Percentiles rank a stretch among this genome's conserved stretches.
These are phyloP conservation scores for Piprites chloris DNA, from an alignment of 2,113 vertebrate species.

Conservation along the genomic window DNA sequence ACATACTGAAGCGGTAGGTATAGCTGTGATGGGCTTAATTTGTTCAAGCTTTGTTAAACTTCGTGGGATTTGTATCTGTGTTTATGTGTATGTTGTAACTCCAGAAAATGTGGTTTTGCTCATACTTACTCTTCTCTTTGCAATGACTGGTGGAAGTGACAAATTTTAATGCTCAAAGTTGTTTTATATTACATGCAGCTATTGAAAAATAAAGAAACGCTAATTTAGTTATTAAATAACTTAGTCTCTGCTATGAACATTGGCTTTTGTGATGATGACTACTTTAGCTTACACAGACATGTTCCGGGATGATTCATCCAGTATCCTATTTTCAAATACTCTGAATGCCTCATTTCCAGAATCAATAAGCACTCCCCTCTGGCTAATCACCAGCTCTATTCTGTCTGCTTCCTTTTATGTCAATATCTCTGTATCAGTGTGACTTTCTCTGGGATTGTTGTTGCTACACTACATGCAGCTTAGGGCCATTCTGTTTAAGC, in stretches of 20 bases:
- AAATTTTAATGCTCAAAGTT: background rate
- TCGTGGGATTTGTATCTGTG: rapidly evolving
- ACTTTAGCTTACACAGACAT: background rate
- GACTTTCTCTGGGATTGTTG: background rate
- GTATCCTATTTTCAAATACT: background rate
- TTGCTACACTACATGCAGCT: background rate
- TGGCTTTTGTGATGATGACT: background rate
- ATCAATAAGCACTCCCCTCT: background rate
- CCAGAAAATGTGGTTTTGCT: background rate
- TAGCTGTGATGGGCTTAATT: background rate
- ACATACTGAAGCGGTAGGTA: constrained; percentile 96
- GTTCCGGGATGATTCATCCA: background rate
- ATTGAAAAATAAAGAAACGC: background rate
- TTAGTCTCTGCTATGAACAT: background rate
- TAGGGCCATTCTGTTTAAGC: background rate
- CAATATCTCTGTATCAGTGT: background rate
- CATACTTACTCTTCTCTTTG: background rate
- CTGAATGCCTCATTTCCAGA: background rate
- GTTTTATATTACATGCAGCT: background rate
- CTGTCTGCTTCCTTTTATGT: background rate
- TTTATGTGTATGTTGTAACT: background rate
- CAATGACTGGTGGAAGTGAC: background rate
- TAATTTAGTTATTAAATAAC: background rate
- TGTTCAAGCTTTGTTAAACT: background rate
- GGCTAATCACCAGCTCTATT: background rate